Conservation (phyloP, 2,888 invertebrate genomes). For the Gymnosoma rotundatum region DNA sequence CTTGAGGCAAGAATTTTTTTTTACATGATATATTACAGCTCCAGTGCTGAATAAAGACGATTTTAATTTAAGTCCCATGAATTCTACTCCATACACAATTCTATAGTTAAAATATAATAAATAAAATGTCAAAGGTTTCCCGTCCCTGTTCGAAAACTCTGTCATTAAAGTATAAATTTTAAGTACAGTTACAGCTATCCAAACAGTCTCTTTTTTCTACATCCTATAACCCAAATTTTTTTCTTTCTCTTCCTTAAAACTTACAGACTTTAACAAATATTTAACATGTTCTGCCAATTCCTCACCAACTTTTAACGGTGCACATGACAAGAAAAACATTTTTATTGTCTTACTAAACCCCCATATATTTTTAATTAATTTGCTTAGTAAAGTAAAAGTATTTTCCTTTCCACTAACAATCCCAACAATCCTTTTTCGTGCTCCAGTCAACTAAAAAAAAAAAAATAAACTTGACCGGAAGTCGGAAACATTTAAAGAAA, state of each 20-base stretch:
- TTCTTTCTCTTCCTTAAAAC: neutral
- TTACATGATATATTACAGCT: no score
- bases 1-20: no score
- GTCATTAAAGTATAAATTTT: neutral
- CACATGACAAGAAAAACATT: neutral
- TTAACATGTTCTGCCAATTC: constrained; percentile 11
- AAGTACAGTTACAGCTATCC: neutral
- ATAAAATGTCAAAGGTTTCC: no score
- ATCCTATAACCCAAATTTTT: constrained; percentile 1
- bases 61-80: no score
- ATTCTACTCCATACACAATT: no score
- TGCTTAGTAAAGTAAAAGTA: constrained; percentile 15
- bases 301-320: neutral
- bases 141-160: neutral
- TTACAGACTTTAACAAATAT: constrained; percentile 4
- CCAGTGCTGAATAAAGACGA: no score
- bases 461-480: constrained; percentile 79
- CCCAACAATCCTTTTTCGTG: constrained; percentile 28
- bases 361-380: neutral
- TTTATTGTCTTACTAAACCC: neutral
- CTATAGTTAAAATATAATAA: no score
- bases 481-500: constrained; percentile 76
- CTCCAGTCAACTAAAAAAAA: constrained; percentile 44
- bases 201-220: neutral
- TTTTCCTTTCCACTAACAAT: constrained; percentile 21